Evolutionary conservation across 2,797 vertebrate genomes (phyloP).

Genomic region (Rhinichthys osculus): DNA sequence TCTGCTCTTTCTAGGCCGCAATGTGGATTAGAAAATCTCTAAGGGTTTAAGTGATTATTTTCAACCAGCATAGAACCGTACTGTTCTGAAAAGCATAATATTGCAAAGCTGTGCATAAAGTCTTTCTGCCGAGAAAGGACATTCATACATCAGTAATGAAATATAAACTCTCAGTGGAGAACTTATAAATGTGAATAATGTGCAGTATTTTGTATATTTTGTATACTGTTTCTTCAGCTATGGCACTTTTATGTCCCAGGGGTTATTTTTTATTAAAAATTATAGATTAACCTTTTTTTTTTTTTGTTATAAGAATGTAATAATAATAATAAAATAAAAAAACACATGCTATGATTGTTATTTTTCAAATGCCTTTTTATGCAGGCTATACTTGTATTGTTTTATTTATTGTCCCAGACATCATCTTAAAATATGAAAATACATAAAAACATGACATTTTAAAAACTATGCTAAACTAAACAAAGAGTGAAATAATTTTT

Average conservation of each 20-base stretch:
- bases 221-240: neutral
- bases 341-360: neutral
- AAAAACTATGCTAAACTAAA: neutral
- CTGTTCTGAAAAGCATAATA: constrained; percentile 1
- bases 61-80: constrained; percentile 22
- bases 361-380: neutral
- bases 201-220: neutral
- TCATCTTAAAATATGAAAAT: neutral
- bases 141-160: constrained; percentile 13
- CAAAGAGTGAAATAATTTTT: no score
- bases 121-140: constrained; percentile 6
- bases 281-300: neutral
- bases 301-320: neutral
- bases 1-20: constrained; percentile 46
- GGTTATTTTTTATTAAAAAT: constrained; percentile 6
- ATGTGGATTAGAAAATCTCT: constrained; percentile 50
- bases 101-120: neutral
- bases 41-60: constrained; percentile 55
- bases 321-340: no score
- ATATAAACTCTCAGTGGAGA: constrained; percentile 23
- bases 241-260: neutral
- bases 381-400: neutral
- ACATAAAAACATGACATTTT: neutral
- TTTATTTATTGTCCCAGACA: neutral
- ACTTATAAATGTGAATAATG: constrained; percentile 28